Percentiles rank a stretch among this genome's conserved stretches.
These are phyloP conservation scores for Poecile montanus DNA, from an alignment of 2,797 vertebrate species.

Conservation along the genomic window DNA sequence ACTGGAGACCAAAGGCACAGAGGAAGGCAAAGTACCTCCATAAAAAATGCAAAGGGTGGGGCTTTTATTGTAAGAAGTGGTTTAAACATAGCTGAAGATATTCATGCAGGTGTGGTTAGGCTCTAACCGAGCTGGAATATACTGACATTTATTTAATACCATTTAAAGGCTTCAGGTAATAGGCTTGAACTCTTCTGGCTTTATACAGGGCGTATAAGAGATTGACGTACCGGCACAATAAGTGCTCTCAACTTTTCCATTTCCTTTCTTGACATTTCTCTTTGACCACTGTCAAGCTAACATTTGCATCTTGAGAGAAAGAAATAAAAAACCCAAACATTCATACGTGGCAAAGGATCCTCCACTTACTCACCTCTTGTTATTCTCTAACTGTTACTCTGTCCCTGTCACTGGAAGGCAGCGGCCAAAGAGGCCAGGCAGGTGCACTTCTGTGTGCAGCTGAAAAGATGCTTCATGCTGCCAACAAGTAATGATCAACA, in stretches of 20 bases:
- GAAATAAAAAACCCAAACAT: background rate
- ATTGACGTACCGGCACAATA: background rate
- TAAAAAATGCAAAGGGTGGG: background rate
- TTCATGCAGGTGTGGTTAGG: conserved; percentile 31
- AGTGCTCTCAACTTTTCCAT: background rate
- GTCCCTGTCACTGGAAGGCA: background rate
- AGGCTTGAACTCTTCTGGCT: conserved; percentile 5
- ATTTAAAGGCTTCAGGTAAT: conserved; percentile 31
- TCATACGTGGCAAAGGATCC: background rate
- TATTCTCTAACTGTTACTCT: background rate
- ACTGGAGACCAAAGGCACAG: background rate
- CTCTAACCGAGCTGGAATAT: background rate
- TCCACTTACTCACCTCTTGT: background rate
- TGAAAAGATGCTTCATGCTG: background rate
- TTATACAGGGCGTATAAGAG: background rate
- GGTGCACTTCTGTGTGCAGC: background rate
- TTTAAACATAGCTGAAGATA: background rate
- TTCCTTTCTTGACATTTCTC: conserved; percentile 22
- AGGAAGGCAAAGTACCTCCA: background rate
- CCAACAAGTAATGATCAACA: background rate
- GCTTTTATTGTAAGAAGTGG: background rate
- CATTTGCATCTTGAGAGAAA: background rate
- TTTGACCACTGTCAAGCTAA: conserved; percentile 17
- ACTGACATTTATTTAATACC: conserved; percentile 15
- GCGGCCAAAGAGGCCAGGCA: background rate